Conservation (phyloP, 2,888 invertebrate genomes). For the Lepidonotus clava region DNA sequence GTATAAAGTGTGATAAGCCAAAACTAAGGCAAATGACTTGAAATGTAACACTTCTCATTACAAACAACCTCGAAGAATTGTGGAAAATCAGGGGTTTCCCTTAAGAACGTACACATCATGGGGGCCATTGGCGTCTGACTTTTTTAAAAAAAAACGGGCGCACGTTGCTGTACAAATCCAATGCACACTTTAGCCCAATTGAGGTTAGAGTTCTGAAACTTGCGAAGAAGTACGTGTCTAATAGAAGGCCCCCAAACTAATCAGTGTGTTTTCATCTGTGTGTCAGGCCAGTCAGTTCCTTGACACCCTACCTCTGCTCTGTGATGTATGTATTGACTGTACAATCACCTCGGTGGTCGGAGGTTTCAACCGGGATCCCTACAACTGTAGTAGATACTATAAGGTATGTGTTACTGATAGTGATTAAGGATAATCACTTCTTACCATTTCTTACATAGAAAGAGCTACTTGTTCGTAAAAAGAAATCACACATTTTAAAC, state of each 20-base stretch:
- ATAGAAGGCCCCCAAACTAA: neutral
- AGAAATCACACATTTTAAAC: neutral
- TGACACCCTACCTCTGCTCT: neutral
- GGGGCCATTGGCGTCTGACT: too few relatives aligned
- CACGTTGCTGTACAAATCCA: too few relatives aligned
- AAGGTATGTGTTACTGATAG: neutral
- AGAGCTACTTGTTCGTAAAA: too few relatives aligned
- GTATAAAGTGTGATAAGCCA: too few relatives aligned
- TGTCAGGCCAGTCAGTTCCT: neutral
- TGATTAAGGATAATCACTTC: neutral
- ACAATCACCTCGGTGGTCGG: neutral
- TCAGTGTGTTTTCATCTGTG: neutral
- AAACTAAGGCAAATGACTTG: too few relatives aligned
- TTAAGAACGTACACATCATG: too few relatives aligned
- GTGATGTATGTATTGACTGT: neutral
- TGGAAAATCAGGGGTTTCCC: too few relatives aligned
- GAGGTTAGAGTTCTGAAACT: too few relatives aligned
- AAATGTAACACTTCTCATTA: too few relatives aligned
- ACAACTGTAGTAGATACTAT: slow-evolving; percentile 5
- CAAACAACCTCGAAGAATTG: too few relatives aligned
- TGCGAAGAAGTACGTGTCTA: neutral
- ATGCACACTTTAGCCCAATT: too few relatives aligned
- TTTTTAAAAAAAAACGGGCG: too few relatives aligned
- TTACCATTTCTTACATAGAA: neutral
- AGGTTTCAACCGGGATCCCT: neutral